Evolutionary conservation across 2,888 invertebrate genomes (phyloP).

Genomic region (Acrobasis consociella): DNA sequence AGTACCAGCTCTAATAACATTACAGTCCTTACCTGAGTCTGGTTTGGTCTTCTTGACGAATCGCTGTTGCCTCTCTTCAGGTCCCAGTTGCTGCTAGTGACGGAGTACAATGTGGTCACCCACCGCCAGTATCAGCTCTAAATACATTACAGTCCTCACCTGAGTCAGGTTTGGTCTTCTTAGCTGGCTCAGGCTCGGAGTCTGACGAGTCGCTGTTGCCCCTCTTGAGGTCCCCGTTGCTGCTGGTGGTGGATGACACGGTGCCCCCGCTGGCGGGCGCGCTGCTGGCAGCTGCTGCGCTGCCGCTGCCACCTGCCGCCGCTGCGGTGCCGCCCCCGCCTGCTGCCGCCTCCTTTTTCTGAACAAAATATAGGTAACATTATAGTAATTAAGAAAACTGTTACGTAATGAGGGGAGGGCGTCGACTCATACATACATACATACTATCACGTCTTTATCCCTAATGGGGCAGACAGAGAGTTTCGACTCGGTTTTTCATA

Average conservation of each 20-base stretch:
- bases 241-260: constrained; percentile 32
- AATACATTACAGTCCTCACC: constrained; percentile 38
- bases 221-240: constrained; percentile 65
- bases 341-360: constrained; percentile 46
- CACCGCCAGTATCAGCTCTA: too few relatives aligned
- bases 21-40: constrained; percentile 49
- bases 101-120: constrained; percentile 17
- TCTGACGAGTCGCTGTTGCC: constrained; percentile 58
- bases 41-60: constrained; percentile 60
- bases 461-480: too few relatives aligned
- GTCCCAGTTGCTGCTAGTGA: constrained; percentile 54
- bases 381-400: too few relatives aligned
- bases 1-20: too few relatives aligned
- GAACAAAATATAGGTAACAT: constrained; percentile 34
- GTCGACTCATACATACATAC: too few relatives aligned
- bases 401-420: too few relatives aligned
- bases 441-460: too few relatives aligned
- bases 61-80: constrained; percentile 59
- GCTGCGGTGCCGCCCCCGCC: constrained; percentile 41
- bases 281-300: not conserved
- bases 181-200: constrained; percentile 56
- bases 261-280: constrained; percentile 29
- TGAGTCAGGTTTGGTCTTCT: constrained; percentile 61
- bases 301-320: constrained; percentile 55
- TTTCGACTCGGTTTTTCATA: too few relatives aligned